A percentile compares a stretch with the other conserved stretches of the same genome.
Evolutionary conservation across 2,113 vertebrate species (phyloP).

Genomic region (Odontesthes bonariensis): DNA sequence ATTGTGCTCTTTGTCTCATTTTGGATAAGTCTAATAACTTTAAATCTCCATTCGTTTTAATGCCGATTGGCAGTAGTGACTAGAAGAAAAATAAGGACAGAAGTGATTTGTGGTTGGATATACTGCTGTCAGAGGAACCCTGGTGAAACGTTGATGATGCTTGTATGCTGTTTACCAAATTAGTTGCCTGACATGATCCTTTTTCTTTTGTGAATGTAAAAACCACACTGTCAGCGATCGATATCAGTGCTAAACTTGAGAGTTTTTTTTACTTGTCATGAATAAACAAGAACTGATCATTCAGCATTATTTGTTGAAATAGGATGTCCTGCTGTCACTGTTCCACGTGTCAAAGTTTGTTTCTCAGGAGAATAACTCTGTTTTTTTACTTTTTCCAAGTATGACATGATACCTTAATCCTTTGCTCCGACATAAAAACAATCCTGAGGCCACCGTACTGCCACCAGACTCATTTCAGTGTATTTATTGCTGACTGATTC

Average conservation of each 20-base stretch:
- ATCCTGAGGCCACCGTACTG: constrained; percentile 15
- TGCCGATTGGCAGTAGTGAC: neutral
- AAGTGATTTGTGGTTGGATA: neutral
- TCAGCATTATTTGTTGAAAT: constrained; percentile 13
- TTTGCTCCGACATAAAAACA: constrained; percentile 12
- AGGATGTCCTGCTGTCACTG: neutral
- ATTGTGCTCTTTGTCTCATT: constrained; percentile 1
- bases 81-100: neutral
- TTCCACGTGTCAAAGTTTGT: constrained; percentile 3
- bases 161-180: constrained; percentile 15
- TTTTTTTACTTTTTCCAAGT: neutral
- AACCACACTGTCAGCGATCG: neutral
- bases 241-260: neutral
- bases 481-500: constrained; percentile 7
- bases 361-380: neutral
- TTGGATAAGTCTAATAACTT: constrained; percentile 7
- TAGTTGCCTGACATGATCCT: neutral
- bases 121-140: neutral
- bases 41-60: neutral
- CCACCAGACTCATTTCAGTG: constrained; percentile 11
- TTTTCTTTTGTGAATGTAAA: constrained; percentile 1
- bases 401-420: neutral
- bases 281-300: neutral
- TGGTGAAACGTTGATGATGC: neutral
- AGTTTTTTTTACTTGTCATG: too few species aligned